These are phyloP conservation scores for Drosophila sucinea DNA, from an alignment of 1,140 invertebrate species.

Conservation along the genomic window DNA sequence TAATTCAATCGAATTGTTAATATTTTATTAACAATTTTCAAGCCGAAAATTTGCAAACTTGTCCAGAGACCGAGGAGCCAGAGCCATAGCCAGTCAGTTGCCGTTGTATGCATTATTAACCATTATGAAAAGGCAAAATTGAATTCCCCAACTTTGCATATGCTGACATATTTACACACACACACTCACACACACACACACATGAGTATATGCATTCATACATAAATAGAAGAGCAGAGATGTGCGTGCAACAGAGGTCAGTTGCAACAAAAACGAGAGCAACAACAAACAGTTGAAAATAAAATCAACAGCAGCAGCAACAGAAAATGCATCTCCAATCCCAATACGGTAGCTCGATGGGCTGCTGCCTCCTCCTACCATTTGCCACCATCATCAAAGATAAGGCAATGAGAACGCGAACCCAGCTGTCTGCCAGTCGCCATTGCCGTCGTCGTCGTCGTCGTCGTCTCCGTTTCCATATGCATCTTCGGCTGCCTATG, in stretches of 20 bases:
- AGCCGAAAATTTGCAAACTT: slow-evolving; percentile 1
- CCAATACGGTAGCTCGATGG: slow-evolving; percentile 11
- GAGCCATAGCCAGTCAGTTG: neutral
- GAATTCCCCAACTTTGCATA: slow-evolving; percentile 28
- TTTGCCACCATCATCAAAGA: slow-evolving; percentile 28
- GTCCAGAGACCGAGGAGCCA: neutral
- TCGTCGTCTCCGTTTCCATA: slow-evolving; percentile 7
- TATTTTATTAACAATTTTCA: slow-evolving; percentile 13
- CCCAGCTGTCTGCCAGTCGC: slow-evolving; percentile 8
- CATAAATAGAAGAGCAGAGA: slow-evolving; percentile 9
- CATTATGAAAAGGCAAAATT: slow-evolving; percentile 29
- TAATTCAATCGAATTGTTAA: slow-evolving; percentile 13
- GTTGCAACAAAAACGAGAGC: slow-evolving; percentile 15
- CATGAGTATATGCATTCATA: neutral
- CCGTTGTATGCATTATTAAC: slow-evolving; percentile 24
- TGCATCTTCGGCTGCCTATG: neutral
- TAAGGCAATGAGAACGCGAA: slow-evolving; percentile 16
- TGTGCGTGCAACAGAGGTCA: slow-evolving; percentile 28
- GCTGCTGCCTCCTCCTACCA: slow-evolving; percentile 2
- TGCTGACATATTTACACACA: slow-evolving; percentile 1
- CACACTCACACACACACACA: neutral
- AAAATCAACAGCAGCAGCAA: slow-evolving; percentile 31
- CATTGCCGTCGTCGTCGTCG: neutral
- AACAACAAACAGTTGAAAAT: slow-evolving; percentile 33
- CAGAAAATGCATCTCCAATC: slow-evolving; percentile 9